phyloP scores from a whole-genome alignment of 2,113 vertebrate species.

The Plestiodon gilberti region DNA sequence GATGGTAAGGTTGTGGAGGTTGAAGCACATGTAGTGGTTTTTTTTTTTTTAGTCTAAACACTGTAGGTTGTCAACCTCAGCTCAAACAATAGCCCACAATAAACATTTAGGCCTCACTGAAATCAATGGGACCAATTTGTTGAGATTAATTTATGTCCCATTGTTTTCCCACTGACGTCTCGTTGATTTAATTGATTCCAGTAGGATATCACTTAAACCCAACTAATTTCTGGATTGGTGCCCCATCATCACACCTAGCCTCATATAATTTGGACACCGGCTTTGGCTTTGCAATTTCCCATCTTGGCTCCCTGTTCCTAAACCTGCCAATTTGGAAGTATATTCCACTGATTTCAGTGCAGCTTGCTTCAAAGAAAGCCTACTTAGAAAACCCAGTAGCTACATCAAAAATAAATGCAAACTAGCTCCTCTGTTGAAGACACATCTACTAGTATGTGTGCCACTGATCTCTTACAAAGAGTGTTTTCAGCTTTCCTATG shows the following conservation, averaged over 20 bases:
- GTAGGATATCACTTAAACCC: too few relatives aligned
- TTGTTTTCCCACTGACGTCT: too few relatives aligned
- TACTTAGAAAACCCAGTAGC: constrained; percentile 53
- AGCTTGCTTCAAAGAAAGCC: not conserved
- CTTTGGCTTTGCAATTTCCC: constrained; percentile 58
- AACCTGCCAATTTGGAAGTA: not conserved
- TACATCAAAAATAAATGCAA: constrained; percentile 48
- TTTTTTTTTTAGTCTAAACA: too few relatives aligned
- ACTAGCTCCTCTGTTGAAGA: constrained; percentile 55
- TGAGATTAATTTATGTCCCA: too few relatives aligned
- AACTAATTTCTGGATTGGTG: not conserved
- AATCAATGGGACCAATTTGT: too few relatives aligned
- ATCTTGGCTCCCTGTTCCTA: not conserved
- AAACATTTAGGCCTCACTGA: too few relatives aligned
- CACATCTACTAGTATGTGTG: constrained; percentile 57
- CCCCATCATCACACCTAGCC: constrained; percentile 40
- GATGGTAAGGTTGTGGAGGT: too few relatives aligned
- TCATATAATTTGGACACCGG: constrained; percentile 49
- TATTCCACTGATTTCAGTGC: not conserved
- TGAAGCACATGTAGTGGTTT: too few relatives aligned
- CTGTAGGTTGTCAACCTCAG: too few relatives aligned
- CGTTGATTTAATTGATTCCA: too few relatives aligned
- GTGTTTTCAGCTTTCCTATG: constrained; percentile 27
- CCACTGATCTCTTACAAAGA: constrained; percentile 38
- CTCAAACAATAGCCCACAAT: too few relatives aligned